Conservation (phyloP, 1,140 invertebrate species). For the Diorhabda elongata region DNA sequence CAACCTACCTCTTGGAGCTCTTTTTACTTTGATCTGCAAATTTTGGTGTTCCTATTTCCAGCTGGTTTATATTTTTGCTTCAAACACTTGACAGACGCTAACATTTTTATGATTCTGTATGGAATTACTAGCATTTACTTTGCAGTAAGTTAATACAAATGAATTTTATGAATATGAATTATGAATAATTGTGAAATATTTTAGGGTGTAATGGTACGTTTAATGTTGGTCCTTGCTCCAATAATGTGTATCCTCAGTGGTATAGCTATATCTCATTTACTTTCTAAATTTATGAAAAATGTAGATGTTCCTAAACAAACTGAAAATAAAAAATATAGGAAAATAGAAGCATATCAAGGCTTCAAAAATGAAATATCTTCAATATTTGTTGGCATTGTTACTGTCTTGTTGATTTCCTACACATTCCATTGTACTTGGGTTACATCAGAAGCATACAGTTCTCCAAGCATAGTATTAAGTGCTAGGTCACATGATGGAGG, state of each 20-base stretch:
- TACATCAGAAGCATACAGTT: slow-evolving; percentile 97
- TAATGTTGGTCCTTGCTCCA: slow-evolving; percentile 95
- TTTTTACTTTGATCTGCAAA: slow-evolving; percentile 94
- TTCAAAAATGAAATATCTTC: slow-evolving; percentile 85
- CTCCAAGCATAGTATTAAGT: slow-evolving; percentile 95
- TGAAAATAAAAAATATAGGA: slow-evolving; percentile 66
- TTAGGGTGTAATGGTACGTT: slow-evolving; percentile 66
- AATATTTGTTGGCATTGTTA: slow-evolving; percentile 80
- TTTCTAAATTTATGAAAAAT: slow-evolving; percentile 89
- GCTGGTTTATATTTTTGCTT: slow-evolving; percentile 96
- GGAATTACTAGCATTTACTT: slow-evolving; percentile 98
- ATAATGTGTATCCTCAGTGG: slow-evolving; percentile 97
- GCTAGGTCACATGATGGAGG: slow-evolving; percentile 90
- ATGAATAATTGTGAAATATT: not conserved
- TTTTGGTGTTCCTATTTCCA: slow-evolving; percentile 92
- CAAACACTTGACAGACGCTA: slow-evolving; percentile 86
- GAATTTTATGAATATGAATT: not conserved
- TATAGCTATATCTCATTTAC: slow-evolving; percentile 85
- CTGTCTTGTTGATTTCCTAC: slow-evolving; percentile 83
- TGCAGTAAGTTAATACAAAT: slow-evolving; percentile 66
- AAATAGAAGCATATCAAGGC: slow-evolving; percentile 78
- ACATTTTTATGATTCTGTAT: slow-evolving; percentile 96
- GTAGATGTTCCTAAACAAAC: slow-evolving; percentile 53
- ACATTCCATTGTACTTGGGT: slow-evolving; percentile 99
- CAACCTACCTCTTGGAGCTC: slow-evolving; percentile 98